Evolutionary conservation across 37 sponge, comb jelly and placozoan species (phyloP), one percentile per base, ranked within the genome.

Genomic region (Halichondria panicea): DNA sequence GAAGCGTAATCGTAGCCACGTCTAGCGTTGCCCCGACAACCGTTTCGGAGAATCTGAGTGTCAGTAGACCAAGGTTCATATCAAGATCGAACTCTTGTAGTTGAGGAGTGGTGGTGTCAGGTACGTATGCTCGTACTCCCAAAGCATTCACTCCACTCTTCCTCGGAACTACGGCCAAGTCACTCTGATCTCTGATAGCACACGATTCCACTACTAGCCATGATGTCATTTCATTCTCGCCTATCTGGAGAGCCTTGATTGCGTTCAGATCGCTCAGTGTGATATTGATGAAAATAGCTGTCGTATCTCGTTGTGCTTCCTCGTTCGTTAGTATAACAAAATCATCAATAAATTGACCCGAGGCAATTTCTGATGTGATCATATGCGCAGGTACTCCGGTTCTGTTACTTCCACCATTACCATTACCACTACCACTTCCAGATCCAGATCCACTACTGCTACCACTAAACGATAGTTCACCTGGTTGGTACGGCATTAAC

Each of bases 61-160:
- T 62, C n/a, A 93, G 54, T 3, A 52, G 22, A 35, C 87, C 90
- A 12, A 61, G 54, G 45, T 88, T 79, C 75, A 89, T 73, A 68
- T 93, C 81, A 1, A 93, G 60, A 48, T 93, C 90, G 70, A 85
- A 93, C 55, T 80, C 55, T 39, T 78, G 74, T 55, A 93, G 78
- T 15, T 31, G 19, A 1, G 94, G 94, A 13, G 76, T 22, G 12
- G 87, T 86, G 15, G 56, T 72, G 77, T 93, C 94, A 15, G 50
- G 59, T 3, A 55, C 74, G 63, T 82, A 85, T 41, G 68, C 54
- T 56, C 85, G 32, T 8, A 89, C 90, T 54, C 74, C 67, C 38
- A 46, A 48, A 24, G 88, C 71, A 67, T 78, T 74, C 36, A 72
- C 32, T 8, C 91, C 90, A 78, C 76, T 81, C 3, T 61, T 28